Conservation (phyloP, 2,113 vertebrate species). For the Grantiella picta region DNA sequence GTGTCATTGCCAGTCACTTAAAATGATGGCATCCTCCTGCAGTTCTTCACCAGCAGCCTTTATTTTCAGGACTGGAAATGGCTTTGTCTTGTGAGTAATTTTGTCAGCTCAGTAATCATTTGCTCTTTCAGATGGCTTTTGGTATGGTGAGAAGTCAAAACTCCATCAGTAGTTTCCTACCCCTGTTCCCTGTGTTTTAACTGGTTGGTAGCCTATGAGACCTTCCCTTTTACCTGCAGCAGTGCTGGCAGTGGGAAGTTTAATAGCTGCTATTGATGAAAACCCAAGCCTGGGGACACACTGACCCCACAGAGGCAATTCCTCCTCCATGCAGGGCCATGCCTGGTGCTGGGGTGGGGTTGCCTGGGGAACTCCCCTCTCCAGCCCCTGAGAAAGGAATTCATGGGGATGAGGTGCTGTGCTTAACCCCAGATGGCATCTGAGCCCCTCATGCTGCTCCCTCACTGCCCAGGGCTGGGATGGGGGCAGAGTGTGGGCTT, state of each 20-base stretch:
- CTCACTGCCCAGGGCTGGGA: background rate
- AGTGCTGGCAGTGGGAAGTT: background rate
- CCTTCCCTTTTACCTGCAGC: background rate
- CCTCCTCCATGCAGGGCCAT: accelerated
- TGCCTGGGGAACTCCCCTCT: background rate
- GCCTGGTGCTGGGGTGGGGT: background rate
- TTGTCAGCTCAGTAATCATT: background rate
- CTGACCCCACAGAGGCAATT: background rate
- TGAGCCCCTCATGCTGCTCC: background rate
- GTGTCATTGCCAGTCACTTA: background rate
- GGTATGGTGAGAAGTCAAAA: background rate
- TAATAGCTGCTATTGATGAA: background rate
- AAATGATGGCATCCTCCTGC: background rate
- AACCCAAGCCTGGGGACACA: background rate
- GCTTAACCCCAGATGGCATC: background rate
- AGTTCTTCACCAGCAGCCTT: background rate
- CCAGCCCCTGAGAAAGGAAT: background rate
- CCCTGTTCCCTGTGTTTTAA: background rate
- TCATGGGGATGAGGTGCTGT: background rate
- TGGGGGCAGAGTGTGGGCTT: background rate
- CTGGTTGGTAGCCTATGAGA: background rate
- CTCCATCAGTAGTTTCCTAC: background rate
- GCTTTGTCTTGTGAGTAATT: background rate
- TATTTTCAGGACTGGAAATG: background rate
- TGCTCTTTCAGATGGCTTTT: background rate